A percentile compares a stretch with the other conserved stretches of the same genome.
Evolutionary conservation across 2,888 invertebrate species (phyloP).

Genomic region (Camptogramma bilineatum): DNA sequence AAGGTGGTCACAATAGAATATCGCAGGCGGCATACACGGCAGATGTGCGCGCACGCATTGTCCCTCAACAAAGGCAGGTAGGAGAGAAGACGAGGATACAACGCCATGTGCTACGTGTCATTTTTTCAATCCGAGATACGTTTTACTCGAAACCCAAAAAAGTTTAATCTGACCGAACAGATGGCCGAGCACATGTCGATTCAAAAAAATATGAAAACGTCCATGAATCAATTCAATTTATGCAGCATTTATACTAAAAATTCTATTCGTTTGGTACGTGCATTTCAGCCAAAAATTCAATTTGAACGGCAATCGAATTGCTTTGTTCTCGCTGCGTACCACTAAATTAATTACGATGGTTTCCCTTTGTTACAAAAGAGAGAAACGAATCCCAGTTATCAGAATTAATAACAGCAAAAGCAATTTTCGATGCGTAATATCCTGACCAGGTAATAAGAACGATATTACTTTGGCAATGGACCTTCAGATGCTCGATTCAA

Average conservation of each 20-base stretch:
- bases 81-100: constrained; percentile 64
- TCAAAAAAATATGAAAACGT: constrained; percentile 58
- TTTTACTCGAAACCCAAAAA: constrained; percentile 76
- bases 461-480: constrained; percentile 49
- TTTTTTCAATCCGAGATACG: constrained; percentile 73
- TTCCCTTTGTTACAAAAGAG: constrained; percentile 85
- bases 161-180: constrained; percentile 81
- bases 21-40: constrained; percentile 68
- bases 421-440: constrained; percentile 82
- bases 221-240: constrained; percentile 39
- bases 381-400: constrained; percentile 85
- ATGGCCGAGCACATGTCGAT: constrained; percentile 77
- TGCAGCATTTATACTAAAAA: constrained; percentile 51
- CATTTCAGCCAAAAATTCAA: constrained; percentile 55
- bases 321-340: constrained; percentile 69
- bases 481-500: constrained; percentile 35
- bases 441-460: constrained; percentile 51
- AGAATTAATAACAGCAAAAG: constrained; percentile 83
- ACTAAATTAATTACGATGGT: constrained; percentile 81
- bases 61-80: constrained; percentile 82
- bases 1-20: constrained; percentile 53
- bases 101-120: constrained; percentile 83
- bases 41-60: constrained; percentile 79
- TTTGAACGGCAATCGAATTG: constrained; percentile 60
- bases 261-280: constrained; percentile 53